phyloP scores from a whole-genome alignment of 2,888 invertebrate species.

The Stenodera caucasica region DNA sequence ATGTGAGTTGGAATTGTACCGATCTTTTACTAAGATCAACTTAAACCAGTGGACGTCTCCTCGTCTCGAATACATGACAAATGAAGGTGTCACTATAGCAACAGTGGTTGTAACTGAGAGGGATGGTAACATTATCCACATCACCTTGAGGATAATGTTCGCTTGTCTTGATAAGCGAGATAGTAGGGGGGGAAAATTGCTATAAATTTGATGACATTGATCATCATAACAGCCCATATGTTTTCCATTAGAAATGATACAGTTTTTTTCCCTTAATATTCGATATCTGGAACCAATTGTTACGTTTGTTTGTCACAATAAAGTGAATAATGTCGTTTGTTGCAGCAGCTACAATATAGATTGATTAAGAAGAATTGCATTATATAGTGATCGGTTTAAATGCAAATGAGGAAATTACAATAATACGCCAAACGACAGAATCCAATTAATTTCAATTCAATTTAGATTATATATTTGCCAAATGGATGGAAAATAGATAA shows the following conservation, averaged over 20 bases:
- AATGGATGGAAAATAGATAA: no score
- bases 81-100: slow-evolving; percentile 35
- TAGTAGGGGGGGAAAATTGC: neutral
- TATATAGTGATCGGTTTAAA: neutral
- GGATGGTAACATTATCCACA: neutral
- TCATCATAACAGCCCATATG: neutral
- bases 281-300: neutral
- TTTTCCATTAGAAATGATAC: no score
- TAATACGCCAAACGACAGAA: neutral
- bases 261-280: no score
- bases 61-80: slow-evolving; percentile 35
- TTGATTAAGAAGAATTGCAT: neutral
- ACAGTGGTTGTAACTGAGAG: slow-evolving; percentile 16
- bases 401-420: neutral
- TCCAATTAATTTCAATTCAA: neutral
- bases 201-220: neutral
- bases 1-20: neutral
- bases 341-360: neutral
- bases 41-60: slow-evolving; percentile 33
- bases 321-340: neutral
- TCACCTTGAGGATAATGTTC: neutral
- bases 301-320: neutral
- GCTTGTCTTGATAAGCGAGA: no score
- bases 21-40: slow-evolving; percentile 19
- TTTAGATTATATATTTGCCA: neutral